Evolutionary conservation across 2,113 vertebrate genomes (phyloP), one percentile per base, ranked within the genome.

Genomic region (Oceanites oceanicus): DNA sequence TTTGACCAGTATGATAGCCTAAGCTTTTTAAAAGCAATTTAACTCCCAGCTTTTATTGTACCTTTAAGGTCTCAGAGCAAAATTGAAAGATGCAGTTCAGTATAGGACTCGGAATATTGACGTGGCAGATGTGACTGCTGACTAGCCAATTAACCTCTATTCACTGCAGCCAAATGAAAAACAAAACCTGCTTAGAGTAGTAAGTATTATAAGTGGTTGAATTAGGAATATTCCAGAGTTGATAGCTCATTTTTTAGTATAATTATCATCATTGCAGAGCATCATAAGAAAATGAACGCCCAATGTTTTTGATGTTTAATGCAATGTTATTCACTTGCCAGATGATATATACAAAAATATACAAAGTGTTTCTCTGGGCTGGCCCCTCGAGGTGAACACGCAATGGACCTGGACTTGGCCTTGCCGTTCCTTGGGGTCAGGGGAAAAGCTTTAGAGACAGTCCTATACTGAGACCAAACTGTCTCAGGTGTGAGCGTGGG

Each of bases 1-100:
- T 96, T 95, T 94, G 90, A 90, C 77, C 30, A 45, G 66, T 88
- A 22, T 1, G 7, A 82, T 92, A 77, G 44, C 73, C 66, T 81
- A 94, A 92, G 76, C 86, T 92, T 97, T 96, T 96, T 87, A 93
- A 96, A 97, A 96, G 90, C 93, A 95, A 86, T 97, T 96, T 96
- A 82, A 93, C 87, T 94, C 84, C 89, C 67, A 77, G 84, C 42
- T 93, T 92, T 94, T 87, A 56, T 70, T 93, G 52, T 96, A 89
- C 81, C 70, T 97, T 72, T 94, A 55, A 94, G 40, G 87, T 96
- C 93, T 96, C 77, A 44, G 52, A 63, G 45, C 90, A 92, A 95
- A 95, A 97, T 70, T 88, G 95, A 95, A 97, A 97, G 93, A 97
- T 86, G 91, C 89, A 96, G 71, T 86, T 91, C 36, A 42, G 53